phyloP scores from a whole-genome alignment of 1,140 invertebrate genomes.

The Drosophila eugracilis region DNA sequence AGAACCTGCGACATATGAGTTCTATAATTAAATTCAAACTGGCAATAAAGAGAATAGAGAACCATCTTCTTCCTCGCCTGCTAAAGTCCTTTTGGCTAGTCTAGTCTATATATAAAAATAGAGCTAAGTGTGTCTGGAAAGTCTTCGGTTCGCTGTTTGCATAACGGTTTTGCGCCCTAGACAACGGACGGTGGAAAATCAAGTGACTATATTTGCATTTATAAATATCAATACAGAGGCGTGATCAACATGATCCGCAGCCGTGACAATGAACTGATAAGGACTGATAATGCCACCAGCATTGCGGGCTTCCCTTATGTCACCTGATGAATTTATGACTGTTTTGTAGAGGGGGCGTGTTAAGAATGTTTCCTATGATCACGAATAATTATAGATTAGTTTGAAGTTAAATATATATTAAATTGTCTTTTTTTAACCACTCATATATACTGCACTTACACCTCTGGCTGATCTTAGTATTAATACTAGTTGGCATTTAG shows the following conservation, averaged over 20 bases:
- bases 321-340: constrained; percentile 43
- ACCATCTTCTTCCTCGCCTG: too few species aligned
- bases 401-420: neutral
- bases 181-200: constrained; percentile 24
- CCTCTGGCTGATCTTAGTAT: neutral
- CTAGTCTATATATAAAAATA: too few species aligned
- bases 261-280: constrained; percentile 63
- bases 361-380: too few species aligned
- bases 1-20: neutral
- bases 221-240: constrained; percentile 31
- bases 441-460: too few species aligned
- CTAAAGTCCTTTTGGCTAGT: too few species aligned
- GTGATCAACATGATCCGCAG: constrained; percentile 59
- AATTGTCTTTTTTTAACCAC: too few species aligned
- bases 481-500: neutral
- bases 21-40: neutral
- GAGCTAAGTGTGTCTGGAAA: too few species aligned
- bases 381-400: too few species aligned
- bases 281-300: constrained; percentile 4
- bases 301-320: constrained; percentile 15
- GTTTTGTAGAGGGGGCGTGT: neutral
- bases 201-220: constrained; percentile 20
- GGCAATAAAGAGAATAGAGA: too few species aligned
- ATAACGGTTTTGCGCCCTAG: constrained; percentile 34
- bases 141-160: constrained; percentile 36